Conservation (phyloP, 2,797 vertebrate genomes). For the Lagodon rhomboides region DNA sequence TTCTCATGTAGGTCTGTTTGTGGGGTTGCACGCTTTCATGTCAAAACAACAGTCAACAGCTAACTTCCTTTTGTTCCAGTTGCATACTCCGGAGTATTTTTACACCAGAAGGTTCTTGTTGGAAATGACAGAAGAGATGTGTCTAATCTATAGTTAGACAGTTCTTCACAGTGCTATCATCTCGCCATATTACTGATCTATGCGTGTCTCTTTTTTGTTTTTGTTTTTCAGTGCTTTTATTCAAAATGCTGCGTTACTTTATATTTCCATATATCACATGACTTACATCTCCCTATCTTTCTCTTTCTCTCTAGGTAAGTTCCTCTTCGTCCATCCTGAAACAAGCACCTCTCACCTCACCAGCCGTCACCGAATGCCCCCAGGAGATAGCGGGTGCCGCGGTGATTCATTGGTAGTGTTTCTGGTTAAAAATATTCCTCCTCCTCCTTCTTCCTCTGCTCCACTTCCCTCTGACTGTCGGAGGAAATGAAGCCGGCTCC, state of each 20-base stretch:
- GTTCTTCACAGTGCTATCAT: no score
- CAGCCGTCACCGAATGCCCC: conserved; percentile 60
- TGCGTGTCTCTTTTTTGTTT: background rate
- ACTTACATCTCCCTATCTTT: conserved; percentile 41
- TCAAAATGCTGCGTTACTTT: background rate
- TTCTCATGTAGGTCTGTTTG: background rate
- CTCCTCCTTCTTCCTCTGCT: conserved; percentile 57
- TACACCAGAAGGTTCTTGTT: fast-evolving
- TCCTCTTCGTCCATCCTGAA: conserved; percentile 69
- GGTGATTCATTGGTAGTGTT: conserved; percentile 74
- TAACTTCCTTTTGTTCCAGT: background rate
- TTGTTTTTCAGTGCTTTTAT: background rate
- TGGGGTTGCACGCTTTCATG: conserved; percentile 1
- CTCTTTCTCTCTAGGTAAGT: conserved; percentile 83
- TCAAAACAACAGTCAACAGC: conserved; percentile 2
- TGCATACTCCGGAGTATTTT: background rate
- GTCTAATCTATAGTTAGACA: background rate
- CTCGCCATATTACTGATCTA: background rate
- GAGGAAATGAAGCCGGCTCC: conserved; percentile 69
- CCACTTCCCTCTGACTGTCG: conserved; percentile 62
- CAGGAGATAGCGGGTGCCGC: conserved; percentile 64
- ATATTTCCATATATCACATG: conserved; percentile 33
- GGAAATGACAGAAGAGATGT: background rate
- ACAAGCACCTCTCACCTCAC: conserved; percentile 65
- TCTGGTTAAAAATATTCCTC: conserved; percentile 79